Evolutionary conservation across 2,797 vertebrate species (phyloP), one percentile per base, ranked within the genome.

Genomic region (Hyperoplus lanceolatus): DNA sequence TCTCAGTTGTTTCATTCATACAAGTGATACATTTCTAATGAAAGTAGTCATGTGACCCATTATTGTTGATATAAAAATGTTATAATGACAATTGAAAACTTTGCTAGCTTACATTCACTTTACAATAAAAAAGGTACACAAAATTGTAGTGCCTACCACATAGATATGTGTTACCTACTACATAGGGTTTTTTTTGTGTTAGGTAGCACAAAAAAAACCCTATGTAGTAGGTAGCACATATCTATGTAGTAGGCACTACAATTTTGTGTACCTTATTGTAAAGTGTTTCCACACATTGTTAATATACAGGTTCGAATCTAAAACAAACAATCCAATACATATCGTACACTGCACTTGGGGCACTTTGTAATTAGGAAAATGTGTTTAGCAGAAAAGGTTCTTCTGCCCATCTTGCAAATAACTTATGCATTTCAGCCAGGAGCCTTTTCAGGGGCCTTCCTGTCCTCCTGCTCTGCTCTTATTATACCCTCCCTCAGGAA

Each of bases 371-470:
- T 58, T 64, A 57, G 45, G 18, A 46, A 64, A 81, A 65, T 67
- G 57, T 9, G 21, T 81, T 69, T n/a, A 76, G 58, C 70, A 55
- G 69, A n/a, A 59, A 84, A 16, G 39, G 29, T 29, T 62, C 45
- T 72, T 81, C 49, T 18, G 45, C 29, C 55, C 61, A 78, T 73
- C 68, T 81, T 65, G 42, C 45, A 67, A 69, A 78, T 70, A 81
- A 79, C 73, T 73, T 72, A 11, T 81, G 77, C 75, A 79, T 88
- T 77, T 80, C 29, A 78, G 73, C 73, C 76, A 21, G 68, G 43
- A 73, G 80, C 57, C 81, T 80, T 87, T 84, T 49, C 68, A 61
- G 51, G 48, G 58, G 29, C 29, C 82, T 87, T 90, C 85, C 80
- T 84, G 83, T 78, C 70, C 72, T 74, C 73, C 70, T 29, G 50